These are phyloP conservation scores for Folsomia manolachei DNA, from an alignment of 2,888 invertebrate species.

Conservation along the genomic window DNA sequence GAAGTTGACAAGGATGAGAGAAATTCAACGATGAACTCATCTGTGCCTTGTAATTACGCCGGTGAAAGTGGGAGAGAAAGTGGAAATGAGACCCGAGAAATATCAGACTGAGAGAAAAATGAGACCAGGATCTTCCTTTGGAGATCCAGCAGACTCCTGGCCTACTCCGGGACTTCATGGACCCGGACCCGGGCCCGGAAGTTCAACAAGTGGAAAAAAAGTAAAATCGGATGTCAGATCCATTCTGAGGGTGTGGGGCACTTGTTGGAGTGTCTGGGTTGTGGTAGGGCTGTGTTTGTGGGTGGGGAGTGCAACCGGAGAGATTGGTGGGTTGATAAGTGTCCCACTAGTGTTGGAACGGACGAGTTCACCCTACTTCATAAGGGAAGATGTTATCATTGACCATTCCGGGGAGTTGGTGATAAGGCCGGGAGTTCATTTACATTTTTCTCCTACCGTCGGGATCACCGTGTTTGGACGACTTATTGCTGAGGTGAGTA, in stretches of 20 bases:
- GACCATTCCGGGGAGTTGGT: slow-evolving; percentile 74
- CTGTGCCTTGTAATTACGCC: too few relatives aligned
- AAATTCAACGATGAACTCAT: too few relatives aligned
- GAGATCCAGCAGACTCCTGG: not conserved
- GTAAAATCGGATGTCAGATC: not conserved
- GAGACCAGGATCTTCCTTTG: not conserved
- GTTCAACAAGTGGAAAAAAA: not conserved
- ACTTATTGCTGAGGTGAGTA: slow-evolving; percentile 85
- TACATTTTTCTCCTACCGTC: slow-evolving; percentile 85
- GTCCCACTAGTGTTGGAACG: slow-evolving; percentile 43
- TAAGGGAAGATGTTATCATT: slow-evolving; percentile 75
- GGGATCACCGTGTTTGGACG: slow-evolving; percentile 90
- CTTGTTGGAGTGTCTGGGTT: slow-evolving; percentile 16
- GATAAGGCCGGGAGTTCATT: slow-evolving; percentile 84
- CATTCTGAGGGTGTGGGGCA: not conserved
- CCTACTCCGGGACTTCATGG: not conserved
- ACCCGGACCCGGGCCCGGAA: not conserved
- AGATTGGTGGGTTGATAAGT: slow-evolving; percentile 43
- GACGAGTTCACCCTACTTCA: slow-evolving; percentile 65
- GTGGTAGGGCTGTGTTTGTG: slow-evolving; percentile 11
- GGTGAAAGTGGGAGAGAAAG: not conserved
- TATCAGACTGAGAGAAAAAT: not conserved
- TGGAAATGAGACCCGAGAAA: not conserved
- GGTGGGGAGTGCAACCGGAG: slow-evolving; percentile 22
- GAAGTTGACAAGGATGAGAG: not conserved